Conservation (phyloP, 1,140 invertebrate species). For the Drosophila punjabiensis region DNA sequence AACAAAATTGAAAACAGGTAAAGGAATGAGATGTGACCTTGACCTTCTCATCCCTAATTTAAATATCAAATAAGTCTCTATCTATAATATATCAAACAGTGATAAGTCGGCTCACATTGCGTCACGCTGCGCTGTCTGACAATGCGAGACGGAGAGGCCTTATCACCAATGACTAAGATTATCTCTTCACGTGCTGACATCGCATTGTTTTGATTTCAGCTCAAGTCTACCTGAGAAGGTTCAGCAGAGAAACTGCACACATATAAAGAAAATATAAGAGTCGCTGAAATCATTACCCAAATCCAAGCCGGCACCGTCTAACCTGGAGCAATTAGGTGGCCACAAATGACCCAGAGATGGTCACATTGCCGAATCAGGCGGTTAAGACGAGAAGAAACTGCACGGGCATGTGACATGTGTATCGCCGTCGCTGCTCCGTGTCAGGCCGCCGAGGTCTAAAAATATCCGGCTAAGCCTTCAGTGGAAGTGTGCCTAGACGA, state of each 20-base stretch:
- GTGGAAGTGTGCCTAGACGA: constrained; percentile 2
- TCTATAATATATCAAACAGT: neutral
- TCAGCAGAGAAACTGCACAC: too few relatives aligned
- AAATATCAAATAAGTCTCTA: neutral
- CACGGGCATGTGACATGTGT: constrained; percentile 32
- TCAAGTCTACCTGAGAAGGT: neutral
- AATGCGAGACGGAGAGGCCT: neutral
- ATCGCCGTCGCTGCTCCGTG: neutral
- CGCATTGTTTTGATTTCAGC: constrained; percentile 21
- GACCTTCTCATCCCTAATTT: neutral
- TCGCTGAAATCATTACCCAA: neutral
- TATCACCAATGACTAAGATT: constrained; percentile 28
- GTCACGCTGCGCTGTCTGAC: constrained; percentile 8
- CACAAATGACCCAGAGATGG: constrained; percentile 10
- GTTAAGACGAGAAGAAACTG: neutral
- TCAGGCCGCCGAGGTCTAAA: constrained; percentile 22
- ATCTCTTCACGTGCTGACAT: constrained; percentile 26
- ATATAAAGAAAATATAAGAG: neutral
- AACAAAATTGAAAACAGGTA: neutral
- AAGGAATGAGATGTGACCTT: neutral
- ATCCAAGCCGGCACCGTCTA: constrained; percentile 1
- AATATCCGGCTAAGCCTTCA: constrained; percentile 45
- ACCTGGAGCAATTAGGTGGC: neutral
- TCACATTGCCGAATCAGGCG: constrained; percentile 56
- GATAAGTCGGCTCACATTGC: constrained; percentile 2